These are phyloP conservation scores for Geotrupes spiniger DNA, from an alignment of 2,888 invertebrate genomes.

Conservation along the genomic window DNA sequence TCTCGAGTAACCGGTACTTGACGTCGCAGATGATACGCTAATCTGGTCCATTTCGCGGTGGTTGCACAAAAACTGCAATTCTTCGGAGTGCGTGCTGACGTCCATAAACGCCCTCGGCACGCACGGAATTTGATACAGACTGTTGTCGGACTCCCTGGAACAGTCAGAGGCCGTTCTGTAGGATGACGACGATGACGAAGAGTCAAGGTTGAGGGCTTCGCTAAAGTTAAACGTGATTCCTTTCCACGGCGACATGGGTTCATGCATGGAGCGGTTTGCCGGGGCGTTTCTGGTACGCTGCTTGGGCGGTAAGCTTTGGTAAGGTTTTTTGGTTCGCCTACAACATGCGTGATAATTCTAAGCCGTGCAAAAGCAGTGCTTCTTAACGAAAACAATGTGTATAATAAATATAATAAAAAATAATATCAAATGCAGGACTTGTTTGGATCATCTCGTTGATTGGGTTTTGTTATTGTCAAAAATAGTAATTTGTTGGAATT, in stretches of 20 bases:
- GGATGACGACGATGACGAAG: conserved; percentile 37
- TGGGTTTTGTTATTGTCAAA: too few species aligned
- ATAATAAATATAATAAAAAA: not conserved
- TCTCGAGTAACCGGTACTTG: conserved; percentile 56
- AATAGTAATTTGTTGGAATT: too few species aligned
- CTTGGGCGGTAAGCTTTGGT: conserved; percentile 44
- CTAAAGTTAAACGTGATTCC: conserved; percentile 48
- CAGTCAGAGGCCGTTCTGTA: conserved; percentile 44
- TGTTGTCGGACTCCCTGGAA: conserved; percentile 58
- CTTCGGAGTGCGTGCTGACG: conserved; percentile 58
- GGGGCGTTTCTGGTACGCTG: conserved; percentile 36
- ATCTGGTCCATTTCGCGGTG: conserved; percentile 60
- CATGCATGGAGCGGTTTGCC: conserved; percentile 39
- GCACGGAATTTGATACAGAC: conserved; percentile 57
- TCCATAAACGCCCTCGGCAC: conserved; percentile 56
- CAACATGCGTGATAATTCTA: conserved; percentile 37
- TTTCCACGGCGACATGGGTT: conserved; percentile 39
- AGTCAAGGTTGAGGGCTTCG: conserved; percentile 37
- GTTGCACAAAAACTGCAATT: conserved; percentile 51
- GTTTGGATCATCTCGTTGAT: too few species aligned
- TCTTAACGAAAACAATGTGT: conserved; percentile 10
- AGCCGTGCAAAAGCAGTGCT: conserved; percentile 29
- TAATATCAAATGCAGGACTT: not conserved
- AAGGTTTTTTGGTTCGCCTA: conserved; percentile 45
- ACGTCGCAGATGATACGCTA: conserved; percentile 60